phyloP scores from a whole-genome alignment of 2,113 vertebrate species.

The Aviceda subcristata region DNA sequence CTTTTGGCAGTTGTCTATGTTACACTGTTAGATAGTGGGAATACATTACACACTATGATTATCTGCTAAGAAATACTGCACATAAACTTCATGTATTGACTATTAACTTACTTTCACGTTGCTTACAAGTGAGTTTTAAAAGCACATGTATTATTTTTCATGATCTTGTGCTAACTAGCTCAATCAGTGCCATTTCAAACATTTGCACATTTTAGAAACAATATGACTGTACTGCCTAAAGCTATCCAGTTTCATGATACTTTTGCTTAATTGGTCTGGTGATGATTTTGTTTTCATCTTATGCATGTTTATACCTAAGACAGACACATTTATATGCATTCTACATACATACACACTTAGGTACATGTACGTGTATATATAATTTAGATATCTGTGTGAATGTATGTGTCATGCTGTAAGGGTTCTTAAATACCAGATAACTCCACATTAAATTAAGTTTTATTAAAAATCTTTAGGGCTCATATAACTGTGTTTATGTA shows the following conservation, averaged over 20 bases:
- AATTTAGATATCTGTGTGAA: not conserved
- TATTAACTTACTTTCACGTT: not conserved
- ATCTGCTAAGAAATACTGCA: not conserved
- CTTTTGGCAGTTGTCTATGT: not conserved
- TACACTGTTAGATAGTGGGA: not conserved
- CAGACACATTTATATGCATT: not conserved
- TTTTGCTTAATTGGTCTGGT: not conserved
- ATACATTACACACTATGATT: not conserved
- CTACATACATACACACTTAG: not conserved
- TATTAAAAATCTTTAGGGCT: not conserved
- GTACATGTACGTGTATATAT: not conserved
- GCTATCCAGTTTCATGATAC: not conserved
- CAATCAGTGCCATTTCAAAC: not conserved
- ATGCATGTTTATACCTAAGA: not conserved
- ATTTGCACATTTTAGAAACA: not conserved
- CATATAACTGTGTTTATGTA: constrained; percentile 6
- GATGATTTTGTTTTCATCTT: not conserved
- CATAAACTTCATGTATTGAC: not conserved
- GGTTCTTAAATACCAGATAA: not conserved
- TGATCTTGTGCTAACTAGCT: not conserved
- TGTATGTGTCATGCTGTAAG: not conserved
- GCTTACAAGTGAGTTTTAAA: not conserved
- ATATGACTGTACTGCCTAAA: not conserved
- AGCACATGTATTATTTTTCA: not conserved
- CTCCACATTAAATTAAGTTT: not conserved